Conservation (phyloP, 2,888 invertebrate species). For the Pherbina coryleti region DNA sequence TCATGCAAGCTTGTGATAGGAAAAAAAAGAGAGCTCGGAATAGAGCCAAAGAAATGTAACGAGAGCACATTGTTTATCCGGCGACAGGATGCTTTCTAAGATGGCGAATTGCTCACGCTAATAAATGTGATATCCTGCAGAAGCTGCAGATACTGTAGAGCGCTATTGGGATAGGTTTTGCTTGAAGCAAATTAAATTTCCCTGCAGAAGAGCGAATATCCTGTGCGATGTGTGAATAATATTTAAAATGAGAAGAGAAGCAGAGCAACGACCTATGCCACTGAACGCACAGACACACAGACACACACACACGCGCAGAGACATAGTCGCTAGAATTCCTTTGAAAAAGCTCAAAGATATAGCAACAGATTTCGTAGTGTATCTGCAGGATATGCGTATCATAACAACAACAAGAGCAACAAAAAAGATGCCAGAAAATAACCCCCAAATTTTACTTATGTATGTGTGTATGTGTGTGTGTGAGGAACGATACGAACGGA, state of each 20-base stretch:
- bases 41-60: no score
- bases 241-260: background rate
- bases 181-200: constrained; percentile 33
- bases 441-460: background rate
- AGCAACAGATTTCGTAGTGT: constrained; percentile 3
- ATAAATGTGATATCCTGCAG: constrained; percentile 22
- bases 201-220: constrained; percentile 2
- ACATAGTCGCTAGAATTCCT: background rate
- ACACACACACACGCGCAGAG: constrained; percentile 1
- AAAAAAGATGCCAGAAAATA: constrained; percentile 1
- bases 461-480: background rate
- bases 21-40: no score
- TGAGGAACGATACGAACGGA: background rate
- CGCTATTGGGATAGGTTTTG: background rate
- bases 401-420: background rate
- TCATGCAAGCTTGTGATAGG: no score
- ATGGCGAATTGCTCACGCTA: background rate
- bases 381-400: constrained; percentile 1
- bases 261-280: constrained; percentile 36
- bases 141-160: background rate
- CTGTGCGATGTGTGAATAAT: background rate
- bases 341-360: constrained; percentile 20
- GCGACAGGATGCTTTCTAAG: background rate
- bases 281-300: constrained; percentile 3
- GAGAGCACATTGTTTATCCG: no score